Conservation (phyloP, 2,888 invertebrate species). For the Idaea straminata region DNA sequence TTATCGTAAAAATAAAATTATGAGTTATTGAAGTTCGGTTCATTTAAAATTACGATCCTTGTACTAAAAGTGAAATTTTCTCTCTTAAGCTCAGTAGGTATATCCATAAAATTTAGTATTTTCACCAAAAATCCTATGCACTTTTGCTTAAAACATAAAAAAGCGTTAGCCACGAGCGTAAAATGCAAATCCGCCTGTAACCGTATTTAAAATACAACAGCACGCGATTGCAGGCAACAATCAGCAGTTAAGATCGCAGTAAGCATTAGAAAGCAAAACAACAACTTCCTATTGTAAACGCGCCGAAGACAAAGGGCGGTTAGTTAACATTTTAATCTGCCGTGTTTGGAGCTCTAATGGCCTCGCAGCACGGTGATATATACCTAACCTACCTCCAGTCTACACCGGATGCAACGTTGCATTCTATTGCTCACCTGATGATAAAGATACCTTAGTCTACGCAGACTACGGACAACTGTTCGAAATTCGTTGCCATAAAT, state of each 20-base stretch:
- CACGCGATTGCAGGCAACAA: slow-evolving; percentile 44
- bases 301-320: slow-evolving; percentile 55
- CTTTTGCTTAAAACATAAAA: slow-evolving; percentile 15
- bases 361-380: slow-evolving; percentile 49
- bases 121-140: slow-evolving; percentile 1
- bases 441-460: slow-evolving; percentile 44
- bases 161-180: slow-evolving; percentile 18
- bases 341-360: slow-evolving; percentile 53
- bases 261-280: slow-evolving; percentile 49
- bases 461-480: neutral
- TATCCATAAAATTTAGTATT: neutral
- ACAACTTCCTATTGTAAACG: slow-evolving; percentile 51
- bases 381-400: slow-evolving; percentile 21
- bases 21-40: no score
- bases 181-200: slow-evolving; percentile 25
- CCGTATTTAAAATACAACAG: slow-evolving; percentile 34
- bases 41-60: no score
- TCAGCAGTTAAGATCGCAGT: slow-evolving; percentile 45
- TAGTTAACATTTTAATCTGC: slow-evolving; percentile 67
- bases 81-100: no score
- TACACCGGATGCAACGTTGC: slow-evolving; percentile 45
- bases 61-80: no score
- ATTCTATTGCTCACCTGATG: slow-evolving; percentile 53
- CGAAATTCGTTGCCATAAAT: slow-evolving; percentile 4
- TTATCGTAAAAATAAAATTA: no score